Evolutionary conservation across 2,113 vertebrate genomes (phyloP), one percentile per base, ranked within the genome.

Genomic region (Eudyptes chrysolophus): DNA sequence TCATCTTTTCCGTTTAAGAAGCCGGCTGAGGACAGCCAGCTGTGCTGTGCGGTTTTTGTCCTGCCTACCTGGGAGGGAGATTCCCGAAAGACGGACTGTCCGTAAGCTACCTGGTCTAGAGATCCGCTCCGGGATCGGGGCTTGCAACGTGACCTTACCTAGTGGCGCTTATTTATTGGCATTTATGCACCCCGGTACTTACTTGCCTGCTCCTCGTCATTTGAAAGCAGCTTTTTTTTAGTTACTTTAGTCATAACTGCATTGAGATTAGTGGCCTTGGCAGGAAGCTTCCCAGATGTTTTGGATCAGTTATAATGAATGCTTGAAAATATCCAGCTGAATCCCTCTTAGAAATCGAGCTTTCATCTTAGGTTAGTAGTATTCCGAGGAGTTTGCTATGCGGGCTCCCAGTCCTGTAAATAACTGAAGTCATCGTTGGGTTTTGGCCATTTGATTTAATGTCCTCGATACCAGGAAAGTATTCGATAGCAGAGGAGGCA

Each of bases 241-340:
- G 25, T 57, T 82, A 44, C 66, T 69, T n/a, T 26, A 51, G 70
- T 77, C 27, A 13, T 80, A 80, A 91, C 58, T 83, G 17, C 27
- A 13, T 14, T n/a, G 76, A 87, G 88, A 30, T 87, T 44, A 51
- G 51, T 75, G 54, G 84, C 70, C 83, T 70, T 70, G 36, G 74
- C 90, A 74, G 58, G 78, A 87, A 81, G 51, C 36, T 88, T 83
- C 54, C 79, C 95, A 96, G 90, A 89, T 93, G 85, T 85, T 95
- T 90, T 82, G 86, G 61, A 92, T 95, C 82, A 85, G 58, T 75
- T 84, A 25, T 49, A 90, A 82, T 76, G 70, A 86, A 79, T 71
- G 55, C 69, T 77, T 86, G 85, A 79, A 90, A 92, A 90, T 72
- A 94, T 34, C 54, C 42, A 34, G 26, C 70, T 65, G 78, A 90